A percentile compares a stretch with the other conserved stretches of the same genome.
phyloP scores from a whole-genome alignment of 2,797 vertebrate species.

The Echeneis naucrates region DNA sequence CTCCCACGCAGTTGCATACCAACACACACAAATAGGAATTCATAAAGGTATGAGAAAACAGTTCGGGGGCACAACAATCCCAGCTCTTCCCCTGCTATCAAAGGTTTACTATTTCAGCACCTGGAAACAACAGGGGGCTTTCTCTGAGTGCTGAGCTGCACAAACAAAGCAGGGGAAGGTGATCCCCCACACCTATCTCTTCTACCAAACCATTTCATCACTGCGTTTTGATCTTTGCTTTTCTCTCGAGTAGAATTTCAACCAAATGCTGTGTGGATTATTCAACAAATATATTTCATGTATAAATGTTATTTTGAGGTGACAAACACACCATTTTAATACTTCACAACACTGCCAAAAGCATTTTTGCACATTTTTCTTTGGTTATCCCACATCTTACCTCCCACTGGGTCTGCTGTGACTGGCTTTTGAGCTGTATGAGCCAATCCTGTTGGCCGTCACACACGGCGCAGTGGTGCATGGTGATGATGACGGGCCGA shows the following conservation, averaged over 20 bases:
- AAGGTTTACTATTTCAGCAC: conserved; percentile 57
- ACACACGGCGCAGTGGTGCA: conserved; percentile 95
- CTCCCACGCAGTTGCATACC: not conserved
- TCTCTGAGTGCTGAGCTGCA: conserved; percentile 35
- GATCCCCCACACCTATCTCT: conserved; percentile 32
- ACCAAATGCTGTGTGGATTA: not conserved
- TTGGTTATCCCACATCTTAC: conserved; percentile 80
- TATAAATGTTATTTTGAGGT: conserved; percentile 8
- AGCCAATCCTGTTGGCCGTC: conserved; percentile 94
- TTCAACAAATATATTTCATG: not conserved
- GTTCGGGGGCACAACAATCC: conserved; percentile 32
- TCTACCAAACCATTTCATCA: conserved; percentile 12
- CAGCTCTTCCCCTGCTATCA: conserved; percentile 37
- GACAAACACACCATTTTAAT: conserved; percentile 5
- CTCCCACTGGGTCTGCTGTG: conserved; percentile 94
- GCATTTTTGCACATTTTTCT: conserved; percentile 28
- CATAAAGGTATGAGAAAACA: conserved; percentile 30
- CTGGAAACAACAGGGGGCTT: conserved; percentile 45
- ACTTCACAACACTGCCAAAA: conserved; percentile 12
- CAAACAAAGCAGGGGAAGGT: conserved; percentile 39
- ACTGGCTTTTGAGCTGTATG: conserved; percentile 95
- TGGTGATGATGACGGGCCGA: conserved; percentile 93
- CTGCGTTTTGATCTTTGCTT: conserved; percentile 21
- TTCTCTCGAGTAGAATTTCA: conserved; percentile 4
- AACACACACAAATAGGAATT: conserved; percentile 15